Percentiles rank a stretch among this genome's conserved stretches.
phyloP scores from a whole-genome alignment of 1,140 invertebrate species.

The Ostrea denselamellosa region DNA sequence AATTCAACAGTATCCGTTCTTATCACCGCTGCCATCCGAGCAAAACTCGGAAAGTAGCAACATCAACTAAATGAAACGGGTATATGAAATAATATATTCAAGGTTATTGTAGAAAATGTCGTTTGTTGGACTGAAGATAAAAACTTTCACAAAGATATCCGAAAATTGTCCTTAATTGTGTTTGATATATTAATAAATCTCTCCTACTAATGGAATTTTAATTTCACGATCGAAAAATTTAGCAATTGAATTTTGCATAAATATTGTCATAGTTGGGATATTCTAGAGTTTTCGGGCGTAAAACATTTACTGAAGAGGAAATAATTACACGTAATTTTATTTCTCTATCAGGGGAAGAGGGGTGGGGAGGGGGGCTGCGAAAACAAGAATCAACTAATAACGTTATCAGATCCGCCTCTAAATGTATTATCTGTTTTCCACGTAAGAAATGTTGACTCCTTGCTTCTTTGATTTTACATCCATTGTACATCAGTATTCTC shows the following conservation, averaged over 20 bases:
- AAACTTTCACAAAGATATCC: neutral
- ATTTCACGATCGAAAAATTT: neutral
- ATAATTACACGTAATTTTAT: neutral
- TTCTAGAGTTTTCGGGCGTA: neutral
- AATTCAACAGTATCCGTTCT: neutral
- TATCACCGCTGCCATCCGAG: neutral
- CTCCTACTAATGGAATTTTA: slow-evolving; percentile 9
- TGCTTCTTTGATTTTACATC: too few species aligned
- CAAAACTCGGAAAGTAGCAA: slow-evolving; percentile 16
- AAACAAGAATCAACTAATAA: too few species aligned
- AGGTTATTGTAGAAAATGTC: neutral
- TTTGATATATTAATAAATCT: slow-evolving; percentile 35
- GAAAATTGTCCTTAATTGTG: neutral
- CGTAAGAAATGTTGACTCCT: too few species aligned
- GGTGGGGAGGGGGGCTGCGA: too few species aligned
- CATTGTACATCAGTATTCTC: too few species aligned
- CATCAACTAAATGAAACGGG: neutral
- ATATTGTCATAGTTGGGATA: neutral
- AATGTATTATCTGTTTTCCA: too few species aligned
- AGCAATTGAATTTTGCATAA: slow-evolving; percentile 20
- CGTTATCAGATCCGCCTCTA: too few species aligned
- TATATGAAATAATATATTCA: slow-evolving; percentile 18
- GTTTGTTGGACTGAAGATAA: neutral
- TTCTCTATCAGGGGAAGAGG: neutral
- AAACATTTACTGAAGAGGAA: neutral